Evolutionary conservation across 1,140 invertebrate species (phyloP), one percentile per base, ranked within the genome.

Genomic region (Solenopsis invicta): DNA sequence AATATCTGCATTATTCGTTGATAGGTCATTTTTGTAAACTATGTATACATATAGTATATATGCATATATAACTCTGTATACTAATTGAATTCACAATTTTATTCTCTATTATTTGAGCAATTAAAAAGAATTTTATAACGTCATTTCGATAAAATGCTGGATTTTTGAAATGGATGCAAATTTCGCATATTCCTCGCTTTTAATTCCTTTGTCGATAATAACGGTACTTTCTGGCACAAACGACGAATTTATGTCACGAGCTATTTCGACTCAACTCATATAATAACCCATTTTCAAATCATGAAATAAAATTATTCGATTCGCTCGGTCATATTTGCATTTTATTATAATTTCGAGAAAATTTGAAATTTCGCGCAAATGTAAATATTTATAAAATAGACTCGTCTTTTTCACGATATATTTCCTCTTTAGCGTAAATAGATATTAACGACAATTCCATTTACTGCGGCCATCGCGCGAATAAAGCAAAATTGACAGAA

Each of bases 301-400:
- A 37, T 61, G 48, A 59, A 72, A 74, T 82, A 45, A 59, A 82
- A 82, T 82, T 69, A 81, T 71, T 81, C 21, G 13, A 71, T 45
- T 69, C 34, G 24, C 50, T 71, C 59, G 18, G 24, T n/a, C n/a
- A n/a, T 80, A 61, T 77, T 71, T 71, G 50, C 64, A 45, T 81
- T 81, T 74, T 50, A 50, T 74, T 56, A 74, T 84, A 61, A 75
- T 64, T 61, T 48, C 13, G 16, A 4, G 13, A 12, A 2, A 59
- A 34, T 61, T 18, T 48, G 21, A 50, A 34, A 82, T 74, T 74
- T 48, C 21, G 12, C 41, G 41, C 18, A 12, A n/a, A 21, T 34
- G 24, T 13, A 37, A 84, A 84, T 50, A 74, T 84, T 59, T 78
- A 64, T 21, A 48, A 13, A 50, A 41, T 18, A 48, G 59, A 34